Percentiles rank a stretch among this genome's conserved stretches.
Conservation (phyloP, 2,113 vertebrate genomes). For the Blennius ocellaris region DNA sequence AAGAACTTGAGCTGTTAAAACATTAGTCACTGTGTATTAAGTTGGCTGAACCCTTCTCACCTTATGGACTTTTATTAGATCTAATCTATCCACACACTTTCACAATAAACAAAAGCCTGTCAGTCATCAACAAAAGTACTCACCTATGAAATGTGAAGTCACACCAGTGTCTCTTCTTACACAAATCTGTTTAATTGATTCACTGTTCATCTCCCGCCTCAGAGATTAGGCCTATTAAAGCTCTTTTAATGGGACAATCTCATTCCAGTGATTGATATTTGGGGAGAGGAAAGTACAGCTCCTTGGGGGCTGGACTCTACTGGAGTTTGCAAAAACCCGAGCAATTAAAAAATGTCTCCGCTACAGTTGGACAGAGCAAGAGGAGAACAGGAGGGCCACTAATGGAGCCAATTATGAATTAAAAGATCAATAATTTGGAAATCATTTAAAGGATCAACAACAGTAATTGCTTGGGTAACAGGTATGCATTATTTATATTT, state of each 20-base stretch:
- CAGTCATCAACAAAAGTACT: conserved; percentile 64
- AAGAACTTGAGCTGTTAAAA: conserved; percentile 19
- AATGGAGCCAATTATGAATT: conserved; percentile 55
- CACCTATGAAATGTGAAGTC: conserved; percentile 61
- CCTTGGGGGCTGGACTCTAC: conserved; percentile 55
- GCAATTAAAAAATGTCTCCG: conserved; percentile 66
- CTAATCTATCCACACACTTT: conserved; percentile 8
- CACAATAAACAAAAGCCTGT: conserved; percentile 46
- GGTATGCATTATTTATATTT: background rate
- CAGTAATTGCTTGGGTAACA: conserved; percentile 51
- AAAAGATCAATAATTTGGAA: conserved; percentile 54
- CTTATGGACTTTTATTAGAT: conserved; percentile 18
- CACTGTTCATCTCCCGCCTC: conserved; percentile 73
- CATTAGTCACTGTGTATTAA: background rate
- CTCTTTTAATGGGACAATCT: conserved; percentile 80
- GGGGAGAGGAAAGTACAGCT: conserved; percentile 62
- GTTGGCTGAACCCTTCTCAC: background rate
- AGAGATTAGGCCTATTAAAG: conserved; percentile 81
- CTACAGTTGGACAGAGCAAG: conserved; percentile 39
- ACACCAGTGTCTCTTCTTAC: conserved; percentile 65
- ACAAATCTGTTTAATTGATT: conserved; percentile 81
- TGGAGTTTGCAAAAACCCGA: conserved; percentile 56
- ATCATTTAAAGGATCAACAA: conserved; percentile 57
- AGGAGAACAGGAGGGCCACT: conserved; percentile 29
- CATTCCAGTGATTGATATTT: conserved; percentile 82